phyloP scores from a whole-genome alignment of 1,140 invertebrate species.

The Polypedilum pembai region DNA sequence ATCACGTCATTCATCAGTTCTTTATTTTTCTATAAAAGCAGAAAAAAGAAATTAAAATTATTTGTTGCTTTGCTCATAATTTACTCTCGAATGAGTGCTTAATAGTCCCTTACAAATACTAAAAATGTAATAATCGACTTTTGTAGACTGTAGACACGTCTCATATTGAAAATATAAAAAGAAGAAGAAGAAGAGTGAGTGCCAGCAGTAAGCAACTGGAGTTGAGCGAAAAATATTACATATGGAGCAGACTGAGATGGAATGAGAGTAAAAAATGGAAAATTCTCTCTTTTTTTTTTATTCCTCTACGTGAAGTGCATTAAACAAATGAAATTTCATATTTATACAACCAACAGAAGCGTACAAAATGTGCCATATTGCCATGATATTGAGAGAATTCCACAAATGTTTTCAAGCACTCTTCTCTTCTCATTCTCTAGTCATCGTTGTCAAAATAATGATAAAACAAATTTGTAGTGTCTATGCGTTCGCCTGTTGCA shows the following conservation, averaged over 20 bases:
- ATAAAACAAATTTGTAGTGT: background rate
- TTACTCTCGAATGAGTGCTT: background rate
- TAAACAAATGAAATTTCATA: conserved; percentile 24
- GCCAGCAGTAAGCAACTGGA: background rate
- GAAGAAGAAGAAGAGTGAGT: background rate
- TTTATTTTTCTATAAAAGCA: conserved; percentile 59
- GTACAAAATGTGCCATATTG: conserved; percentile 11
- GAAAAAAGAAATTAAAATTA: conserved; percentile 35
- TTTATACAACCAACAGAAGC: background rate
- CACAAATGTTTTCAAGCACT: conserved; percentile 11
- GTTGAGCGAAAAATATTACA: background rate
- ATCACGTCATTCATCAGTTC: conserved; percentile 58
- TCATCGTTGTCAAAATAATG: background rate
- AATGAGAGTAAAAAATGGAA: background rate
- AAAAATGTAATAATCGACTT: background rate
- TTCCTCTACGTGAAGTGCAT: conserved; percentile 15
- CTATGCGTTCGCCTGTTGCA: background rate
- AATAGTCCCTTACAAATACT: background rate
- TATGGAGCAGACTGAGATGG: background rate
- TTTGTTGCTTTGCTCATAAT: background rate
- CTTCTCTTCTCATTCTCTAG: too few relatives aligned
- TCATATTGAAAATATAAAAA: background rate
- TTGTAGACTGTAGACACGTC: background rate
- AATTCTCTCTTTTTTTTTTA: background rate
- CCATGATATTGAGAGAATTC: conserved; percentile 19